Evolutionary conservation across 2,888 invertebrate genomes (phyloP), one percentile per base, ranked within the genome.

Genomic region (Diaperis boleti): DNA sequence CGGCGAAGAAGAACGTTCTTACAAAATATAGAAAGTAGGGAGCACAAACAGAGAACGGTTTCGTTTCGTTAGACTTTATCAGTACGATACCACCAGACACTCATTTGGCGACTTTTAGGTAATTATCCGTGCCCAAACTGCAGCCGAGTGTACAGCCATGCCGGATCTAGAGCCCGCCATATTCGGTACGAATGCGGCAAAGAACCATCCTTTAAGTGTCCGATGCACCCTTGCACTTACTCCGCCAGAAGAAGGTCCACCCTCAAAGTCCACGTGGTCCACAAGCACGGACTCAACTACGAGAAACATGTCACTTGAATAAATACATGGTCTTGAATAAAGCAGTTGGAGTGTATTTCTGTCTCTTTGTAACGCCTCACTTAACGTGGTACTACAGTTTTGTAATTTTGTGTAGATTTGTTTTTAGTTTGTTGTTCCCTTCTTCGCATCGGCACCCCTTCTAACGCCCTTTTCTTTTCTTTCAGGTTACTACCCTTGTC

Each of bases 141-240:
- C 33, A 17, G 10, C 22, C 11, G 50, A 33, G 29, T 50, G 5
- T 59, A 59, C 33, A 59, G 42, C n/a, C 87, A 87, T 80, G 88
- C 88, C 75, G 87, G 88, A 42, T 85, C 86, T 50, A 74, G 87
- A 63, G 67, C 82, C 85, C 7, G 87, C 86, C 72, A 81, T 83
- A 72, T 82, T 81, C 60, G 83, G 80, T 69, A 70, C 61, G 71
- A 72, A 56, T 71, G 71, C 41, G 57, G 57, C 1, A 57, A 69
- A 57, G 66, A 68, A 69, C 77, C 70, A 68, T 73, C 66, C 69
- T 76, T 52, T 69, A 69, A 52, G 18, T 72, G 72, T 76, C 83
- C 54, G 10, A 20, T 20, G n/a, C 33, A 11, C 22, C 14, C 18
- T 10, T 59, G 59, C 20, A n/a, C 13, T 11, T 59, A 59, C 15